phyloP scores from a whole-genome alignment of 2,113 vertebrate genomes.

The Azemiops feae region DNA sequence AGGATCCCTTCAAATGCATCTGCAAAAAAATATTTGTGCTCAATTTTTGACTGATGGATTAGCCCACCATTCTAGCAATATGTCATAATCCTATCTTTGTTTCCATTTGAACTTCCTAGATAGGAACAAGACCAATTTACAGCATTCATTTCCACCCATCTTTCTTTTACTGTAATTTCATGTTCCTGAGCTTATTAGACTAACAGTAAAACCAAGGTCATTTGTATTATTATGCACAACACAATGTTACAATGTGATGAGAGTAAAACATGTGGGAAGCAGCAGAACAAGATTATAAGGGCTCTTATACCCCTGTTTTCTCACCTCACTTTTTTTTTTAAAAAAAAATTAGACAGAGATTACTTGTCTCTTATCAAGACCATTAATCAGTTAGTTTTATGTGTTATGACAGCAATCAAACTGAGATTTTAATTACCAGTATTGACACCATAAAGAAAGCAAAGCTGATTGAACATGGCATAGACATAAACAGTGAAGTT shows the following conservation, averaged over 20 bases:
- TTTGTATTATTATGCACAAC: not conserved
- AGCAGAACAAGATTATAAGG: not conserved
- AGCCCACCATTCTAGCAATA: not conserved
- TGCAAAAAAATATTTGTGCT: not conserved
- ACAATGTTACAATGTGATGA: not conserved
- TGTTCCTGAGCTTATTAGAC: not conserved
- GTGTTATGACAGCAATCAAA: slow-evolving; percentile 27
- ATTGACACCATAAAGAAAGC: slow-evolving; percentile 25
- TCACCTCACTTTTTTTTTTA: not conserved
- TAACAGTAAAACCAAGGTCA: not conserved
- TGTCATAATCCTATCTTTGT: not conserved
- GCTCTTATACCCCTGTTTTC: slow-evolving; percentile 27
- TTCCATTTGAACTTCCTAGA: not conserved
- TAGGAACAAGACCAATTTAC: not conserved
- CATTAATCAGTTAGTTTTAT: slow-evolving; percentile 37
- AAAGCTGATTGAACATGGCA: slow-evolving; percentile 33
- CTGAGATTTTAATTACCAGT: slow-evolving; percentile 23
- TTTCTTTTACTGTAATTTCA: not conserved
- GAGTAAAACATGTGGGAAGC: not conserved
- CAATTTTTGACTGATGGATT: not conserved
- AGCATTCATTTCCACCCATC: not conserved
- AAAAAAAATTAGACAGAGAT: not conserved
- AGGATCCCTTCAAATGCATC: not conserved
- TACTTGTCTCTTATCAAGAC: slow-evolving; percentile 22
- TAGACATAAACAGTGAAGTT: not conserved